phyloP scores from a whole-genome alignment of 2,888 invertebrate genomes.

The Caenorhabditis afra region DNA sequence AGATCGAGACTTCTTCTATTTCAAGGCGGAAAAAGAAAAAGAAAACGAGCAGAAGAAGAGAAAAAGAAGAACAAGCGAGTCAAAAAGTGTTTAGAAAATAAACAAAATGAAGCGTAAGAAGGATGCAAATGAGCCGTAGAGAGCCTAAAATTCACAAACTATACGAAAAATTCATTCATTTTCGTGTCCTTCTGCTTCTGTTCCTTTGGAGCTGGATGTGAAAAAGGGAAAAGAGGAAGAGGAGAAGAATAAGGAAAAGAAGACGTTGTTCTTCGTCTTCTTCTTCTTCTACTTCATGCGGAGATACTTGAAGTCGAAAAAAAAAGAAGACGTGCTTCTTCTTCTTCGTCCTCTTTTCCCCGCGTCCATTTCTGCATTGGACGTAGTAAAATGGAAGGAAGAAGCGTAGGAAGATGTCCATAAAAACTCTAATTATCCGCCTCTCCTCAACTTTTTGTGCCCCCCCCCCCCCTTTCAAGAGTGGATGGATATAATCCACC shows the following conservation, averaged over 20 bases:
- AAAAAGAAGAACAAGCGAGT: not conserved
- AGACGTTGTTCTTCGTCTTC: not conserved
- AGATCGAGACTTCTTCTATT: not conserved
- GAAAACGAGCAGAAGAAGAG: not conserved
- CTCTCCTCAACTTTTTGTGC: not conserved
- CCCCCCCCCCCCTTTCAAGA: not conserved
- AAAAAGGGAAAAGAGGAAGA: not conserved
- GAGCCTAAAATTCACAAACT: not conserved
- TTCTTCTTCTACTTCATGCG: no score
- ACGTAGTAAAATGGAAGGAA: not conserved
- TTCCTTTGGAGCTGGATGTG: not conserved
- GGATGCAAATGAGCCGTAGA: constrained; percentile 16
- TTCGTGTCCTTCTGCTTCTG: not conserved
- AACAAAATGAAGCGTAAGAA: constrained; percentile 1
- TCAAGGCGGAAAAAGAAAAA: no score
- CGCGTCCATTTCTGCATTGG: no score
- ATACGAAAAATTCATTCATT: constrained; percentile 20
- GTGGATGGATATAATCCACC: no score
- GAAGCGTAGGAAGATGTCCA: not conserved
- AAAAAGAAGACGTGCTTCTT: not conserved
- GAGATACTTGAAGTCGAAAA: not conserved
- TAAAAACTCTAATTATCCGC: constrained; percentile 19
- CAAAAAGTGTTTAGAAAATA: constrained; percentile 3
- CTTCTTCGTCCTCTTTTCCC: no score
- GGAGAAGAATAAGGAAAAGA: not conserved